A percentile compares a stretch with the other conserved stretches of the same genome.
phyloP scores from a whole-genome alignment of 2,113 vertebrate species.

The Hirundichthys speculiger region DNA sequence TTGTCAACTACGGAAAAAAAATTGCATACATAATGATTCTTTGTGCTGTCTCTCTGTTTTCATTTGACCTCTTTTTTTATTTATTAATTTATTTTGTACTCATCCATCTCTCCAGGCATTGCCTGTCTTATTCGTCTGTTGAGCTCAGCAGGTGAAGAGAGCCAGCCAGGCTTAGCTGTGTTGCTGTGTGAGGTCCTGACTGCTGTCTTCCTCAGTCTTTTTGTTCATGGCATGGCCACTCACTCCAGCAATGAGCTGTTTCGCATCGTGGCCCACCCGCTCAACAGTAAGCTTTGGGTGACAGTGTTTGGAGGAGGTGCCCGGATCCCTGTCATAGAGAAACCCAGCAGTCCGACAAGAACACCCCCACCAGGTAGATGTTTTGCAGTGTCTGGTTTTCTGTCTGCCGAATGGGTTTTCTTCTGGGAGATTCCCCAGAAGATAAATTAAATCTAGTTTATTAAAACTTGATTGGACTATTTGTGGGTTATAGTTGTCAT shows the following conservation, averaged over 20 bases:
- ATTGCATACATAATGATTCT: too few species aligned
- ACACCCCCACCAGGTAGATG: conserved; percentile 80
- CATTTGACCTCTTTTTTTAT: not conserved
- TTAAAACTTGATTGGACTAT: conserved; percentile 43
- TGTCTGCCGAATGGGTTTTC: conserved; percentile 1
- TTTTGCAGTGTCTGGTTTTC: not conserved
- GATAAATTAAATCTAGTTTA: conserved; percentile 38
- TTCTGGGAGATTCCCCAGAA: conserved; percentile 29
- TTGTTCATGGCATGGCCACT: conserved; percentile 95
- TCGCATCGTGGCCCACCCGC: conserved; percentile 92
- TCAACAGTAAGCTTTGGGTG: conserved; percentile 94
- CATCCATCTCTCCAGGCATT: conserved; percentile 79
- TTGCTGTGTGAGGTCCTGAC: conserved; percentile 96
- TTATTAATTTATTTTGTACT: not conserved
- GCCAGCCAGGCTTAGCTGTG: conserved; percentile 89
- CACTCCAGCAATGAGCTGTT: conserved; percentile 95
- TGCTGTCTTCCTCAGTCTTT: conserved; percentile 93
- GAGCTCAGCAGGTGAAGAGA: conserved; percentile 92
- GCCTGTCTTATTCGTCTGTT: conserved; percentile 84
- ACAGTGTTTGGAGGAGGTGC: conserved; percentile 93
- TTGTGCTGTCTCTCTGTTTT: too few species aligned
- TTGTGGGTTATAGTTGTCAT: too few species aligned
- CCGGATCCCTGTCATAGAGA: conserved; percentile 74
- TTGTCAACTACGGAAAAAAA: too few species aligned
- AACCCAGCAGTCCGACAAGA: conserved; percentile 72